Conservation (phyloP, 2,113 vertebrate genomes). For the Peromyscus maniculatus region DNA sequence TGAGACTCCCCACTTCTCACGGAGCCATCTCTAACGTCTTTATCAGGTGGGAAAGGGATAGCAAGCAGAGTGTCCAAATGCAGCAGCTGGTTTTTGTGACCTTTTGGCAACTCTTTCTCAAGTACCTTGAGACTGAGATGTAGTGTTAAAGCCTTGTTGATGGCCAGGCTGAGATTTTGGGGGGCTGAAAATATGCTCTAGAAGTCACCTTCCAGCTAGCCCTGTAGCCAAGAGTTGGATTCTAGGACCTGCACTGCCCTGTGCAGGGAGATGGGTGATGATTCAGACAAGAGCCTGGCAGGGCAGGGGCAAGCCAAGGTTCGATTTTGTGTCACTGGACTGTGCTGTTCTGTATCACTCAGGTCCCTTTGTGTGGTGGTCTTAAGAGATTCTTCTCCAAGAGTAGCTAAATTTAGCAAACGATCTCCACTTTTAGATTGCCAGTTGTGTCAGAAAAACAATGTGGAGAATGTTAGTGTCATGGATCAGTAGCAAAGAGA, state of each 20-base stretch:
- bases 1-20: not conserved
- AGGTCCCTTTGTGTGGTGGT: not conserved
- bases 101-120: not conserved
- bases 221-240: not conserved
- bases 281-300: not conserved
- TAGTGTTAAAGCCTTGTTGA: not conserved
- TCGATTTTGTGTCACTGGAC: not conserved
- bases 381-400: slow-evolving; percentile 27
- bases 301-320: not conserved
- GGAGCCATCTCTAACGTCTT: not conserved
- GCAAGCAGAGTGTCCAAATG: not conserved
- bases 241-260: not conserved
- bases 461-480: not conserved
- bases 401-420: not conserved
- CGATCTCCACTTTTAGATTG: not conserved
- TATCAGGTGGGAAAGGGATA: not conserved
- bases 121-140: not conserved
- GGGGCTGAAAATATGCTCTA: not conserved
- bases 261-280: no score
- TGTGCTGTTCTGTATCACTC: not conserved
- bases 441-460: slow-evolving; percentile 36
- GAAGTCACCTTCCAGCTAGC: not conserved
- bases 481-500: not conserved
- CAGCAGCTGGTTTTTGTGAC: not conserved
- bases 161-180: not conserved